Conservation (phyloP, 2,113 vertebrate species). For the Calidris pygmaea region DNA sequence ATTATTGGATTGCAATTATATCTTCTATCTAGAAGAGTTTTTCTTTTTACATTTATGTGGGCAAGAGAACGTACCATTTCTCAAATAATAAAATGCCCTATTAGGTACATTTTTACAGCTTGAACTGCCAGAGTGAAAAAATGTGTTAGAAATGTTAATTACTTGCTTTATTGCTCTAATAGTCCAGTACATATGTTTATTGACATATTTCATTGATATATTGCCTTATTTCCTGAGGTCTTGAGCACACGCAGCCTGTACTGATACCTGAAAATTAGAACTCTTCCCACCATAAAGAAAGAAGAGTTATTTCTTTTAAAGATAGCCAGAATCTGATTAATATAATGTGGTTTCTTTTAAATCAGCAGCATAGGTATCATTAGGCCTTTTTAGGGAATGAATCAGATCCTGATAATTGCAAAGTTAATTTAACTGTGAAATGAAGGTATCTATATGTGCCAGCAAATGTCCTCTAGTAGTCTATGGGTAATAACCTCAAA, state of each 20-base stretch:
- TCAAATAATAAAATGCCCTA: not conserved
- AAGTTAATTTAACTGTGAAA: conserved; percentile 32
- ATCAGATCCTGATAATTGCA: not conserved
- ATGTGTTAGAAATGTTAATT: not conserved
- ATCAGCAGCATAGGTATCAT: not conserved
- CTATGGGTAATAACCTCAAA: not conserved
- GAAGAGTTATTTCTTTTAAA: not conserved
- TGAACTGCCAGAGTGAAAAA: not conserved
- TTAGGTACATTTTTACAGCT: not conserved
- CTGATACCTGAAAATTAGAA: not conserved
- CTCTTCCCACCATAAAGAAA: not conserved
- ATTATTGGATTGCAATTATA: not conserved
- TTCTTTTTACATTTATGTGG: not conserved
- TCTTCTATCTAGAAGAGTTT: not conserved
- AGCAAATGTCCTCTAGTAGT: not conserved
- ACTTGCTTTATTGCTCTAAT: not conserved
- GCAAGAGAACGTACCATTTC: not conserved
- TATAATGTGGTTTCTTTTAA: not conserved
- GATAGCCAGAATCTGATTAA: not conserved
- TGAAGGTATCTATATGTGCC: not conserved
- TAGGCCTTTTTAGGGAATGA: not conserved
- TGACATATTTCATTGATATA: not conserved
- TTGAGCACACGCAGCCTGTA: not conserved
- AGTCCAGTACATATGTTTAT: not conserved
- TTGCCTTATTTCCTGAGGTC: not conserved